Evolutionary conservation across 2,888 invertebrate genomes (phyloP), one percentile per base, ranked within the genome.

Genomic region (Cordylochernes scorpioides): DNA sequence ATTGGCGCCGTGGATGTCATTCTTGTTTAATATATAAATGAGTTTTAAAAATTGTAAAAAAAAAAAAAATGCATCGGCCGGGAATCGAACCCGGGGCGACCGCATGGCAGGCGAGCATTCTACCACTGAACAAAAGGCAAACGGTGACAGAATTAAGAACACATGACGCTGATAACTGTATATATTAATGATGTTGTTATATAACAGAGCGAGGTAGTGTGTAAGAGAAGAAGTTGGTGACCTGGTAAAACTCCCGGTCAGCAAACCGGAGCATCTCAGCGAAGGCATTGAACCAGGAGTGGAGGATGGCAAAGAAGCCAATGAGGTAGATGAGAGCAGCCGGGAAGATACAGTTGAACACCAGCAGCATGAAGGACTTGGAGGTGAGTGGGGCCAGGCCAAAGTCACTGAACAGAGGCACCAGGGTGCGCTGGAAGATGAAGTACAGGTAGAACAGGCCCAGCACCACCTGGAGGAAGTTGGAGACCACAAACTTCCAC

Each of bases 211-310:
- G n/a, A n/a, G n/a, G n/a, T n/a, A n/a, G n/a, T n/a, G n/a, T n/a
- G n/a, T n/a, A n/a, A 19, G 19, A 19, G 8, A 12, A 28, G 27
- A 13, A 14, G 10, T 19, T 9, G 31, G 45, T 41, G 47, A 63
- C 68, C 55, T 65, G 64, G 48, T 80, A 67, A 60, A 77, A 69
- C 60, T 70, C 61, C 48, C 84, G 54, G 57, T 88, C 78, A 5
- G 67, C 72, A 51, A 88, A 91, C 35, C 62, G 64, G 34, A 84
- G 52, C 54, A 86, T 60, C 52, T 91, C 88, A 0, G 82, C 74
- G 46, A 71, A 75, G 14, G 73, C 72, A 52, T 91, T 91, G 46
- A 73, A 61, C 77, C 84, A 84, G 2, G 73, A 66, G 46, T 91
- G 88, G 3, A 88, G 58, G 2, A 88, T 55, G 39, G 72, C 64